Evolutionary conservation across 1,140 invertebrate species (phyloP), one percentile per base, ranked within the genome.

Genomic region (Penaeus indicus): DNA sequence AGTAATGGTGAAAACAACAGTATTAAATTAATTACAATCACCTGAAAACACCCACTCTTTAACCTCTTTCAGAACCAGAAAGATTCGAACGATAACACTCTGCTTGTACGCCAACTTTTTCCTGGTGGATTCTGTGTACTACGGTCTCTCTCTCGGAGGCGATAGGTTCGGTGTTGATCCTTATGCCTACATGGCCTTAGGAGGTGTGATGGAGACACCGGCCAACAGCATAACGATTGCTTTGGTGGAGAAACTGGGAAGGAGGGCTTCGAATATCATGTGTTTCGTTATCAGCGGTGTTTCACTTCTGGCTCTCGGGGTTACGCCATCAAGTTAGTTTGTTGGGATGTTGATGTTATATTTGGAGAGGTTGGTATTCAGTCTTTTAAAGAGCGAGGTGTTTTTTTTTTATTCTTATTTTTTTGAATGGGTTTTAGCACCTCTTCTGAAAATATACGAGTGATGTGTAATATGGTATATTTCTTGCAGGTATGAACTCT

Each of bases 41-140:
- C n/a, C n/a, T n/a, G n/a, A n/a, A n/a, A n/a, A n/a, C 1, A 54
- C 54, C 16, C 16, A 16, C 54, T 32, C 32, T 2, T 32, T 32
- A 2, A 25, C 38, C 3, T 63, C 16, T 64, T 11, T 22, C 61
- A 86, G 94, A 86, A 95, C 96, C 91, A 94, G 95, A 1, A 95
- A 95, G 91, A 92, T 97, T n/a, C 94, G 96, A 61, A 94, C 94
- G 69, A 95, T 96, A 91, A 95, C 96, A 60, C 90, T 96, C 1
- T 93, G 96, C 72, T 94, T 97, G 81, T 97, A 96, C 92, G 96
- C 96, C 91, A 95, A 96, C 91, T 97, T 96, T 95, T 95, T 94
- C 92, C 92, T 92, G 85, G 92, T 92, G 22, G 91, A 92, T 38
- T 87, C 92, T 61, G 92, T 96, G 10, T 97, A 97, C 92, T 97